Evolutionary conservation across 2,797 vertebrate species (phyloP).

Genomic region (Lagorchestes hirsutus): DNA sequence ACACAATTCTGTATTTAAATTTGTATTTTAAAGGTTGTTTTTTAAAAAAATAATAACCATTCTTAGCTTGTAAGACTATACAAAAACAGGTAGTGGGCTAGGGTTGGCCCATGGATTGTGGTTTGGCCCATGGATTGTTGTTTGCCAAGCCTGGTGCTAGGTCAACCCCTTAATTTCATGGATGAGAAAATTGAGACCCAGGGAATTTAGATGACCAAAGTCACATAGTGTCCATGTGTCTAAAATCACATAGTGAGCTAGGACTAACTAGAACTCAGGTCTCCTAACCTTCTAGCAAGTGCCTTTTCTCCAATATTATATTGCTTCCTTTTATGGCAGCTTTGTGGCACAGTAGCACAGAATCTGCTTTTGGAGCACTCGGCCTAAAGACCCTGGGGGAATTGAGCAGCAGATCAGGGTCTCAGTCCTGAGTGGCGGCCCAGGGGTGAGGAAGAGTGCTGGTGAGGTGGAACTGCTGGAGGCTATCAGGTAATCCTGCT

Average conservation of each 20-base stretch:
- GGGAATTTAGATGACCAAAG: slow-evolving; percentile 4
- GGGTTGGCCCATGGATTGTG: neutral
- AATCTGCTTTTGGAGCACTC: too few relatives aligned
- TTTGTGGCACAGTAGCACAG: neutral
- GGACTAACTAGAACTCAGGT: neutral
- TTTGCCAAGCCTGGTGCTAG: neutral
- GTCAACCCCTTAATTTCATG: slow-evolving; percentile 3
- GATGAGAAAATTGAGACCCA: slow-evolving; percentile 17
- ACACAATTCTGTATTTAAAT: slow-evolving; percentile 17
- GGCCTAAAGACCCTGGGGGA: too few relatives aligned
- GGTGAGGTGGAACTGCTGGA: too few relatives aligned
- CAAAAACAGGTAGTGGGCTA: neutral
- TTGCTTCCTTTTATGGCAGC: neutral
- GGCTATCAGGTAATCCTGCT: too few relatives aligned
- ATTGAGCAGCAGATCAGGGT: too few relatives aligned
- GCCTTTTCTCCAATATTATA: neutral
- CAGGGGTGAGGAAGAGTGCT: too few relatives aligned
- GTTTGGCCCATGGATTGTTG: neutral
- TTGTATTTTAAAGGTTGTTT: neutral
- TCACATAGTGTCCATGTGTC: neutral
- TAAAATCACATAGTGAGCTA: neutral
- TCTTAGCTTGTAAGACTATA: neutral
- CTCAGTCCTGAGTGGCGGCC: too few relatives aligned
- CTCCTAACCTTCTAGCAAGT: neutral
- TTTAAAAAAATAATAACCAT: slow-evolving; percentile 7